Evolutionary conservation across 2,888 invertebrate genomes (phyloP).

Genomic region (Orthosia incerta): DNA sequence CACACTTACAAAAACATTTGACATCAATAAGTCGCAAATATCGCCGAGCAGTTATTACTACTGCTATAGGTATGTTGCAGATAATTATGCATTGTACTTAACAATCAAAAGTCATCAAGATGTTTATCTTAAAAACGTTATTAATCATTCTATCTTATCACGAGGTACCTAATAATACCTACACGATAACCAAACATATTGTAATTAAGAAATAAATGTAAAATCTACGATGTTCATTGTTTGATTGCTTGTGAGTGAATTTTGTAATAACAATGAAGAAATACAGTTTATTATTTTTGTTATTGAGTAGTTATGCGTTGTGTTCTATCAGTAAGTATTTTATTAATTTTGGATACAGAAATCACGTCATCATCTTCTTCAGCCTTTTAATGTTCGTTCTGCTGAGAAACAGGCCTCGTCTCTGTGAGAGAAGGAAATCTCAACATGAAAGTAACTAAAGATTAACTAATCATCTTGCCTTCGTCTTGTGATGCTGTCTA

Average conservation of each 20-base stretch:
- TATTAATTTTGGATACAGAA: neutral
- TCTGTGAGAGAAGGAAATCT: no score
- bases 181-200: slow-evolving; percentile 8
- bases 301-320: slow-evolving; percentile 34
- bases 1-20: neutral
- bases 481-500: no score
- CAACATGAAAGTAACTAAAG: no score
- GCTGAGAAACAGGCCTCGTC: no score
- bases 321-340: slow-evolving; percentile 43
- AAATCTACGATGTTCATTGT: neutral
- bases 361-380: no score
- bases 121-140: neutral
- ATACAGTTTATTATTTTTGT: slow-evolving; percentile 38
- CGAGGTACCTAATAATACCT: neutral
- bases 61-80: neutral
- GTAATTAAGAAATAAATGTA: neutral
- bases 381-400: no score
- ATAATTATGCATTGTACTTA: neutral
- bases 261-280: slow-evolving; percentile 42
- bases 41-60: neutral
- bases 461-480: no score
- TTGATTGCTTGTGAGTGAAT: neutral
- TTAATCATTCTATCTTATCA: slow-evolving; percentile 44
- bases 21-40: neutral
- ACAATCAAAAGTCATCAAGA: slow-evolving; percentile 23